Percentiles rank a stretch among this genome's conserved stretches.
These are phyloP conservation scores for Callospermophilus lateralis DNA, from an alignment of 2,113 vertebrate species.

Conservation along the genomic window DNA sequence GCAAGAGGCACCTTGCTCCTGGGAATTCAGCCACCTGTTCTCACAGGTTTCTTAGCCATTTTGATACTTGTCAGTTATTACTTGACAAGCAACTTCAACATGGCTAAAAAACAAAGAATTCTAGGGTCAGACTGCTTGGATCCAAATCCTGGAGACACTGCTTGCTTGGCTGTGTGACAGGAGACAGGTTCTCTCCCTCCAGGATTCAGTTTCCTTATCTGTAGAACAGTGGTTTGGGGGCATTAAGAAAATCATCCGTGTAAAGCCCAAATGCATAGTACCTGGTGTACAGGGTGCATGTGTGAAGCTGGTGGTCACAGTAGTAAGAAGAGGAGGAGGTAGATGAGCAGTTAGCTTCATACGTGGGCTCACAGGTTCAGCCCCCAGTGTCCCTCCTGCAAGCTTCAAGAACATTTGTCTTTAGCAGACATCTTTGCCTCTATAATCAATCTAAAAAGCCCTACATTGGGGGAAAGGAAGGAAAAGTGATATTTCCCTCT, in stretches of 20 bases:
- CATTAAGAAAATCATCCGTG: not conserved
- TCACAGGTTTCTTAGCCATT: not conserved
- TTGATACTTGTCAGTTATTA: not conserved
- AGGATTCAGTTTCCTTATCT: not conserved
- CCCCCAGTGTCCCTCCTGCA: fast-evolving
- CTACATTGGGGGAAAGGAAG: not conserved
- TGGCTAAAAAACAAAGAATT: not conserved
- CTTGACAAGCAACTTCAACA: not conserved
- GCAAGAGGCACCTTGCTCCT: not conserved
- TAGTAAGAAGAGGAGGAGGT: not conserved
- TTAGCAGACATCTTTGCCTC: not conserved
- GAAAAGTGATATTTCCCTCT: not conserved
- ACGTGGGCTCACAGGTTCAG: fast-evolving
- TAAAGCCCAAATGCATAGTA: not conserved
- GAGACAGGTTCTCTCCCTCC: not conserved
- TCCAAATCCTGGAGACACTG: not conserved
- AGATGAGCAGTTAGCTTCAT: fast-evolving
- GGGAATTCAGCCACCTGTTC: not conserved
- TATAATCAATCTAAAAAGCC: not conserved
- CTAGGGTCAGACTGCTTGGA: not conserved
- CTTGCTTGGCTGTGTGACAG: not conserved
- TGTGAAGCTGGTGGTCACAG: not conserved
- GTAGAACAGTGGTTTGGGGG: not conserved
- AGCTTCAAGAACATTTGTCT: not conserved
- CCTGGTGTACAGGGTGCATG: not conserved